phyloP scores from a whole-genome alignment of 2,113 vertebrate species.

The Gulo gulo region DNA sequence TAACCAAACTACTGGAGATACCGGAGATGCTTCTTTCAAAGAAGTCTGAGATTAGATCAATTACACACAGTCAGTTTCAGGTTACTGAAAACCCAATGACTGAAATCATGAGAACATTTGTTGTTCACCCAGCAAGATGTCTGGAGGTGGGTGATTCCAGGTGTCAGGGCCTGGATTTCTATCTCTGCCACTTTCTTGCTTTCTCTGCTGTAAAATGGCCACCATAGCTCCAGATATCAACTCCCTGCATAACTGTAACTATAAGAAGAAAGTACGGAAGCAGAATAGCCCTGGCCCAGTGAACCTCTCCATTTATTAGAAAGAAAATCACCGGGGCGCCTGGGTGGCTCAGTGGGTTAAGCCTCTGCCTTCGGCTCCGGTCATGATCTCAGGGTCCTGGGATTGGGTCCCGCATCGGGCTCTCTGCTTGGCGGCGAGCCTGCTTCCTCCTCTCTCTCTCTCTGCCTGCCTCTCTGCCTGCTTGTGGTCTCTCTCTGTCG shows the following conservation, averaged over 20 bases:
- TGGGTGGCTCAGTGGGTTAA: too few relatives aligned
- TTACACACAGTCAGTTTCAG: not conserved
- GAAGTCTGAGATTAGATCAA: not conserved
- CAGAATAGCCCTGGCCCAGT: not conserved
- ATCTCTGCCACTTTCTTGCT: not conserved
- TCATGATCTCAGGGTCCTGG: too few relatives aligned
- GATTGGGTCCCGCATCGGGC: too few relatives aligned
- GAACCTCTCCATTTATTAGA: not conserved
- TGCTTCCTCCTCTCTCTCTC: too few relatives aligned
- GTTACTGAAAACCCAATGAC: not conserved
- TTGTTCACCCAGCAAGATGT: not conserved
- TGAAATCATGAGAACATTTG: not conserved
- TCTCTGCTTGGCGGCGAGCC: too few relatives aligned
- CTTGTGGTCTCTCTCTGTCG: too few relatives aligned
- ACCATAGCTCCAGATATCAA: not conserved
- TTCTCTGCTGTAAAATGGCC: not conserved
- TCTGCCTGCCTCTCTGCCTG: too few relatives aligned
- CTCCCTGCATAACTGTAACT: not conserved
- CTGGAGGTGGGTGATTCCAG: not conserved
- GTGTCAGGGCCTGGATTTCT: not conserved
- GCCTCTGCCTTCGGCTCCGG: too few relatives aligned
- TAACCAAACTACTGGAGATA: not conserved
- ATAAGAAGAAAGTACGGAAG: not conserved
- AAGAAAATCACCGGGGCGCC: not conserved
- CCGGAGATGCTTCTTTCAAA: not conserved